Evolutionary conservation across 2,888 invertebrate genomes (phyloP), one percentile per base, ranked within the genome.

Genomic region (Calephelis perditalis): DNA sequence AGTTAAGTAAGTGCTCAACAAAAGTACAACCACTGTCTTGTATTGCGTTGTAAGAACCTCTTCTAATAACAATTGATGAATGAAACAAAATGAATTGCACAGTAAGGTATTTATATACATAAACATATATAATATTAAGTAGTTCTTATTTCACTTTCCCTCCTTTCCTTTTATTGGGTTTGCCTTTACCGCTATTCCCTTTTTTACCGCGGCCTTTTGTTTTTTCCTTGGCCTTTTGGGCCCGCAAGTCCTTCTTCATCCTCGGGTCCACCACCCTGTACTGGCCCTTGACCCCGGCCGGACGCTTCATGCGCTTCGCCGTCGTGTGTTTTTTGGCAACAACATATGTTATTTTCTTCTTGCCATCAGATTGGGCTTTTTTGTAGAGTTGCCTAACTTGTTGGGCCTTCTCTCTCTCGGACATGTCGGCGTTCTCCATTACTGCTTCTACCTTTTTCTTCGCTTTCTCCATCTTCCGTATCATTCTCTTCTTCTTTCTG

Each of bases 401-500:
- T 73, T 95, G 95, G 43, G 96, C 94, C 81, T 99, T 99, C 82
- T 99, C 99, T 67, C 94, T 92, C 62, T 98, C 96, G n/a, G 95
- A 94, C 73, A 98, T 94, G 72, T 98, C 98, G 0, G 92, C 92
- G 77, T 95, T 96, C 61, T 99, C 98, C 91, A 98, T 94, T 37
- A 99, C 92, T n/a, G 94, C 93, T 79, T 99, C 99, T 0, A 98
- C 96, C 86, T 97, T 97, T 91, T 99, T 99, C 89, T 98, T 96
- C 0, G 98, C 98, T 74, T 96, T 97, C 68, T 98, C 97, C 86
- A 99, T 85, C 78, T 96, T 95, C 75, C 94, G 95, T 63, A 96
- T 80, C 66, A 96, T 95, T 68, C 97, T 95, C 83, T 94, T 95
- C 94, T 98, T 98, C 93, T 99, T 99, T 61, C 99, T 94, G 0